These are phyloP conservation scores for Halichoerus grypus DNA, from an alignment of 2,113 vertebrate species.

Conservation along the genomic window DNA sequence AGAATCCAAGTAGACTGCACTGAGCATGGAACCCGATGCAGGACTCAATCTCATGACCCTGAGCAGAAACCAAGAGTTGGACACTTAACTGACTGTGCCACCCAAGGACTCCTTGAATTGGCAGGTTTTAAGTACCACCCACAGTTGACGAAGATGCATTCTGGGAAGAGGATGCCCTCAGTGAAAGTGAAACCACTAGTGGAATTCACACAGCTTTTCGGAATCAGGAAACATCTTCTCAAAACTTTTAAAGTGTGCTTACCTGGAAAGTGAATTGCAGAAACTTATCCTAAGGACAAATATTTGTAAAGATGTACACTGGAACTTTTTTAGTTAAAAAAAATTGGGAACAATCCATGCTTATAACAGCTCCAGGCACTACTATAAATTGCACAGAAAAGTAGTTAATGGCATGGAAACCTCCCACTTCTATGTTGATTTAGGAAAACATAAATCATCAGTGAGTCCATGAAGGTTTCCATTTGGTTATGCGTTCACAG, in stretches of 20 bases:
- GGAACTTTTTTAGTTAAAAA: neutral
- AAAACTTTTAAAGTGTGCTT: neutral
- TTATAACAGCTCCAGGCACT: neutral
- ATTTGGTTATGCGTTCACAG: neutral
- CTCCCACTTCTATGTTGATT: neutral
- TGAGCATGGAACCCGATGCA: neutral
- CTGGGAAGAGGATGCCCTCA: neutral
- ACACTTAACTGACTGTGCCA: neutral
- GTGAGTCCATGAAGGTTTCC: neutral
- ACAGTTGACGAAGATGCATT: neutral
- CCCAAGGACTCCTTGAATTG: neutral
- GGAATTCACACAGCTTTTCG: neutral
- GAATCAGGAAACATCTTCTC: neutral
- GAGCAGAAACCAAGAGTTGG: neutral
- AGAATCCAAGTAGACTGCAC: neutral
- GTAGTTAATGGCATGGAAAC: neutral
- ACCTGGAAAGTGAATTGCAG: neutral
- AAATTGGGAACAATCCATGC: neutral
- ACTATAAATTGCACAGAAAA: neutral
- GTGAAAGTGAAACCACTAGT: neutral
- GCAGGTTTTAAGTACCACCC: neutral
- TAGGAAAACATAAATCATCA: neutral
- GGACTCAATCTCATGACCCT: neutral
- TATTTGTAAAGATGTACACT: neutral
- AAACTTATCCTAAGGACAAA: neutral